A percentile compares a stretch with the other conserved stretches of the same genome.
Evolutionary conservation across 2,797 vertebrate genomes (phyloP).

Genomic region (Psittacula echo): DNA sequence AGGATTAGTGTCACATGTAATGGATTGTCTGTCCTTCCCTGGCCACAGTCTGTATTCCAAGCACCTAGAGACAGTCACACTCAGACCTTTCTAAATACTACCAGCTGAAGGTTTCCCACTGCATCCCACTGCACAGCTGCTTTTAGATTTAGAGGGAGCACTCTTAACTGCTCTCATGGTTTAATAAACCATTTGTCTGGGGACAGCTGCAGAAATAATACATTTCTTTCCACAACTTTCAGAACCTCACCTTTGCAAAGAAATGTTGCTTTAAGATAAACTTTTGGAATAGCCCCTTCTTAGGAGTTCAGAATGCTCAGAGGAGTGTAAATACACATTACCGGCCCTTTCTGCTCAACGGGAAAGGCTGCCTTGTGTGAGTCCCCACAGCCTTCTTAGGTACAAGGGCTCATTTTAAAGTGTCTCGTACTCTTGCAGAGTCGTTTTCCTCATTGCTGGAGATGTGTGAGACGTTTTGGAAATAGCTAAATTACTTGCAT

Average conservation of each 20-base stretch:
- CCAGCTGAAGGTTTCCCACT: conserved; percentile 70
- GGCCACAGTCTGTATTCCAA: conserved; percentile 42
- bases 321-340: background rate
- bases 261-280: background rate
- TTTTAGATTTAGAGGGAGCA: conserved; percentile 3
- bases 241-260: background rate
- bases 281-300: background rate
- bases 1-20: conserved; percentile 58
- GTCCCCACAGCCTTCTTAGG: background rate
- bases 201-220: conserved; percentile 32
- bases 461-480: background rate
- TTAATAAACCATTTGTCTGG: conserved; percentile 49
- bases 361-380: background rate
- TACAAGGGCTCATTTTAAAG: background rate
- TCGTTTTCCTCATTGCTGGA: background rate
- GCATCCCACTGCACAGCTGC: conserved; percentile 58
- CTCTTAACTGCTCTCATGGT: conserved; percentile 9
- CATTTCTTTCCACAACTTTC: background rate
- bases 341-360: background rate
- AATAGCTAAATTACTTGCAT: conserved; percentile 2
- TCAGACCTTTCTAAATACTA: conserved; percentile 32
- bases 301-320: background rate
- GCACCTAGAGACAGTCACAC: conserved; percentile 52
- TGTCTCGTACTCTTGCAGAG: background rate
- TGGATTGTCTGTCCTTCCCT: conserved; percentile 52